A percentile compares a stretch with the other conserved stretches of the same genome.
Conservation (phyloP, 2,797 vertebrate genomes). For the Molothrus aeneus region DNA sequence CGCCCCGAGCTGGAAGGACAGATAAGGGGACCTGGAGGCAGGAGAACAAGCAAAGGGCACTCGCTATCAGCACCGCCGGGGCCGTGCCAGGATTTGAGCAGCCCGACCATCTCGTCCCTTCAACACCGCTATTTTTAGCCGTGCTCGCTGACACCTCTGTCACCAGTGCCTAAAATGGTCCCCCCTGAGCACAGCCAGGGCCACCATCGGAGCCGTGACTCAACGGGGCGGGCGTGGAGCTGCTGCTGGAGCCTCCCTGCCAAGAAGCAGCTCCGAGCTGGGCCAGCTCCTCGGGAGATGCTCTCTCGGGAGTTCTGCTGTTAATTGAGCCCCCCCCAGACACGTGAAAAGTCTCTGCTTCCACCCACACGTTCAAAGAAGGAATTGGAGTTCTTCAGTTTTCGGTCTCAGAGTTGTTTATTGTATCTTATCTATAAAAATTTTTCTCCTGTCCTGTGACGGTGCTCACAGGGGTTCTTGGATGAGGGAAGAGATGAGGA, state of each 20-base stretch:
- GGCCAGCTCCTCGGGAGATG: not conserved
- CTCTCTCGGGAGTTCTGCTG: not conserved
- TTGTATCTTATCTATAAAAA: too few species aligned
- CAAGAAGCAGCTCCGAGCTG: not conserved
- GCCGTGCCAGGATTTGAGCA: not conserved
- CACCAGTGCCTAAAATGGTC: not conserved
- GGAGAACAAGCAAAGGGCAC: constrained; percentile 16
- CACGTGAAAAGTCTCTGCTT: too few species aligned
- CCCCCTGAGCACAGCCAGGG: not conserved
- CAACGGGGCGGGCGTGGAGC: not conserved
- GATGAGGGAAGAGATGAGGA: too few species aligned
- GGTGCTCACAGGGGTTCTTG: too few species aligned
- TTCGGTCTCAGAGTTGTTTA: too few species aligned
- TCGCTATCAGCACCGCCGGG: not conserved
- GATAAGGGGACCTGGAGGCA: not conserved
- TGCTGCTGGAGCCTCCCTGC: not conserved
- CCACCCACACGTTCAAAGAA: too few species aligned
- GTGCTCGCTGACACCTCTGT: not conserved
- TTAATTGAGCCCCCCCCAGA: too few species aligned
- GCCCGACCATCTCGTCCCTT: not conserved
- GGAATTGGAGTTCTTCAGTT: too few species aligned
- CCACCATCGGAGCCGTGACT: not conserved
- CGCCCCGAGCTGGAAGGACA: not conserved
- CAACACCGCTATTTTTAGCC: constrained; percentile 42
- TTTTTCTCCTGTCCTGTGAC: too few species aligned